These are phyloP conservation scores for Coremacera marginata DNA, from an alignment of 2,888 invertebrate species.

Conservation along the genomic window DNA sequence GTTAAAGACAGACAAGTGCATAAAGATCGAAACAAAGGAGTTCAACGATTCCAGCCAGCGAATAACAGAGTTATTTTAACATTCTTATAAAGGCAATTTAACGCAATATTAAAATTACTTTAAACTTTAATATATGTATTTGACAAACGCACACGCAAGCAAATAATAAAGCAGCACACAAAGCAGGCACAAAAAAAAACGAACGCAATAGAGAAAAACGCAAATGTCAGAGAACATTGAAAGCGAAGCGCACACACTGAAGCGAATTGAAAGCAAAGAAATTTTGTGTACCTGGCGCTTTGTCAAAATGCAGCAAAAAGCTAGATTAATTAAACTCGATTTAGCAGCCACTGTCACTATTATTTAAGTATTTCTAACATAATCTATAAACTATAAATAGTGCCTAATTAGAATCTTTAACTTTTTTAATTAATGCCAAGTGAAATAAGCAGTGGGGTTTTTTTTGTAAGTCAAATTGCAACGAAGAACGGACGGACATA, in stretches of 20 bases:
- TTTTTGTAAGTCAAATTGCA: no score
- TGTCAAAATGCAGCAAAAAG: constrained; percentile 22
- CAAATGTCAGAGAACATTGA: constrained; percentile 11
- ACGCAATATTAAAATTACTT: no score
- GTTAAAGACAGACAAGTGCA: constrained; percentile 1
- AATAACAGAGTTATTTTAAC: no score
- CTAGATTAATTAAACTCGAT: no score
- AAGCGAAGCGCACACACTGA: constrained; percentile 13
- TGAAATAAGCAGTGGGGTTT: background rate
- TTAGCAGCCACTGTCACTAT: background rate
- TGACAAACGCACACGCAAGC: constrained; percentile 4
- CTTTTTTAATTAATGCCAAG: background rate
- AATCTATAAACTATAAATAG: background rate
- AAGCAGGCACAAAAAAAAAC: constrained; percentile 7
- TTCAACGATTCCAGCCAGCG: background rate
- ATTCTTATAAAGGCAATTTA: no score
- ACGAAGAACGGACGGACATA: background rate
- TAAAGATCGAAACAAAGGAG: background rate
- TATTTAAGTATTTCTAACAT: background rate
- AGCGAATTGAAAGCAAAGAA: constrained; percentile 18
- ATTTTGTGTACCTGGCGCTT: constrained; percentile 33
- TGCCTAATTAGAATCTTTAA: background rate
- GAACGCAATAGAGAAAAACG: constrained; percentile 27
- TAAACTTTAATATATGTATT: no score
- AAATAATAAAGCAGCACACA: background rate